phyloP scores from a whole-genome alignment of 2,113 vertebrate genomes.

The Puntigrus tetrazona region DNA sequence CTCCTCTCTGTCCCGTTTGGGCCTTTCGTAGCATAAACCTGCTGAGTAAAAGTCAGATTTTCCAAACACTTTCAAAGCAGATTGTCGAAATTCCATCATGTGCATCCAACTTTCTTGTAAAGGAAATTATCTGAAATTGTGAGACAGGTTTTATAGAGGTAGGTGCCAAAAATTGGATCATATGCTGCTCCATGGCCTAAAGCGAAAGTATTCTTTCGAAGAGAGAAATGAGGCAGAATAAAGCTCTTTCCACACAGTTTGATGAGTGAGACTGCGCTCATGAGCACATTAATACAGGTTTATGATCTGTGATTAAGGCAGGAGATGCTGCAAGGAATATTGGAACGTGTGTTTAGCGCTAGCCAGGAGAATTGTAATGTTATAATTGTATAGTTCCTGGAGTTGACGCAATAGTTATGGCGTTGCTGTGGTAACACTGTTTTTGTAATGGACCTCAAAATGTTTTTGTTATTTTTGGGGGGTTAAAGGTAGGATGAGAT shows the following conservation, averaged over 20 bases:
- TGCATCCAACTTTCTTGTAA: neutral
- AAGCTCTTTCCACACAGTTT: slow-evolving; percentile 2
- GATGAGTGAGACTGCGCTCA: neutral
- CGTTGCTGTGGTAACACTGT: slow-evolving; percentile 63
- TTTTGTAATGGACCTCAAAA: slow-evolving; percentile 9
- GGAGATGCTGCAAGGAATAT: slow-evolving; percentile 54
- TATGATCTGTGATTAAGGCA: slow-evolving; percentile 65
- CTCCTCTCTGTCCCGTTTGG: neutral
- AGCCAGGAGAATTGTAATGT: slow-evolving; percentile 49
- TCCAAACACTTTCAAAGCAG: neutral
- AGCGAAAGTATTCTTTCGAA: neutral
- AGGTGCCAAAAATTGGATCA: slow-evolving; percentile 15
- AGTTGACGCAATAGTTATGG: neutral
- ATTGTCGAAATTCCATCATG: neutral
- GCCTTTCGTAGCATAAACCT: neutral
- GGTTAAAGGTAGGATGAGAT: slow-evolving; percentile 25
- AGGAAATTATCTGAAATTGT: slow-evolving; percentile 15
- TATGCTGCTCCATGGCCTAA: neutral
- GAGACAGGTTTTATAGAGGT: neutral
- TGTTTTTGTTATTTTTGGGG: slow-evolving; percentile 30
- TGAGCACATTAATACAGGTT: slow-evolving; percentile 56
- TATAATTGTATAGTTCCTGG: slow-evolving; percentile 52
- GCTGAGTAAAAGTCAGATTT: neutral
- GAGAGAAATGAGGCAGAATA: slow-evolving; percentile 6
- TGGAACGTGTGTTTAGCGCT: slow-evolving; percentile 58